phyloP scores from a whole-genome alignment of 2,888 invertebrate species.

The Machimus atricapillus region DNA sequence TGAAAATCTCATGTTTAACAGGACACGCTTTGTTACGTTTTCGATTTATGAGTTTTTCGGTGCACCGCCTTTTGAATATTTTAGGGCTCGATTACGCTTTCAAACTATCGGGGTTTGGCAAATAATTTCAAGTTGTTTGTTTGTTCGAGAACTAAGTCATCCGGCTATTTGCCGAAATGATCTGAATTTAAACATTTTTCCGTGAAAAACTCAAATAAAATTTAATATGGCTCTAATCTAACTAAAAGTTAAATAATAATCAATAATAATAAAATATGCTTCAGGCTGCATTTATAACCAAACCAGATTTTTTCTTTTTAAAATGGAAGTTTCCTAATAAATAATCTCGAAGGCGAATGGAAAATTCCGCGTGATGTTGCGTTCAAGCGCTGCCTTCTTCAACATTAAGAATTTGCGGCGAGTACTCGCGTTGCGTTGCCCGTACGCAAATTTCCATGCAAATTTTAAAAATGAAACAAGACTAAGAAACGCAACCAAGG shows the following conservation, averaged over 20 bases:
- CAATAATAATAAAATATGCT: no score
- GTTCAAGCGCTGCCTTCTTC: not conserved
- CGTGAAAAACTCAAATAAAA: not conserved
- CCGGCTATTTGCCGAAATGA: not conserved
- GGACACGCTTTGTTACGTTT: slow-evolving; percentile 50
- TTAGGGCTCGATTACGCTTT: not conserved
- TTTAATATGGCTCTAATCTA: no score
- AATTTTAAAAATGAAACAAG: not conserved
- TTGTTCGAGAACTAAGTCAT: not conserved
- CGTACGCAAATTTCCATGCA: not conserved
- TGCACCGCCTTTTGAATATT: slow-evolving; percentile 23
- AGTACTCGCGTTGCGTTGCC: not conserved
- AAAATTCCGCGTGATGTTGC: not conserved
- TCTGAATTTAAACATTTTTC: not conserved
- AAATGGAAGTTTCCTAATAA: not conserved
- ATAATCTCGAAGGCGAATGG: not conserved
- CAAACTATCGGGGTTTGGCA: not conserved
- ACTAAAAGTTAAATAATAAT: no score
- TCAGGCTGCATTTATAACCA: no score
- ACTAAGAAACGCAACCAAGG: not conserved
- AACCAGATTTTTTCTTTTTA: not conserved
- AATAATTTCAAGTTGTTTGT: not conserved
- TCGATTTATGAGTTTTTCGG: slow-evolving; percentile 49
- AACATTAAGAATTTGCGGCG: not conserved
- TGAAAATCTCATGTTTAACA: slow-evolving; percentile 47